These are phyloP conservation scores for Rhagonycha fulva DNA, from an alignment of 2,888 invertebrate species.

Conservation along the genomic window DNA sequence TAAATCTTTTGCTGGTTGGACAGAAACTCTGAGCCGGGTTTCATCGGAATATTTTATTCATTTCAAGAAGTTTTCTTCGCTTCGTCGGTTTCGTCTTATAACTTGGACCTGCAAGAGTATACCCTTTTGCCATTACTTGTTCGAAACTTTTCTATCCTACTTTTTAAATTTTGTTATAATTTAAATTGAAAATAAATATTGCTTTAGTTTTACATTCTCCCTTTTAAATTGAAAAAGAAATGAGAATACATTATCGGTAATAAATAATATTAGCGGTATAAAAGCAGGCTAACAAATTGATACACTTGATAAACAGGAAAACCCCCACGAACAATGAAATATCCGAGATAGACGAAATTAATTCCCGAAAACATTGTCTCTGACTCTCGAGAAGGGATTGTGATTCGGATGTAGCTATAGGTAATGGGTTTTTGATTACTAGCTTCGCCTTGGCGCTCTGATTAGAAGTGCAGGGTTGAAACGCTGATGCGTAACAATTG, in stretches of 20 bases:
- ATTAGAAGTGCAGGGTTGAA: slow-evolving; percentile 38
- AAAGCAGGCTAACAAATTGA: slow-evolving; percentile 36
- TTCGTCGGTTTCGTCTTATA: slow-evolving; percentile 29
- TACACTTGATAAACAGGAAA: slow-evolving; percentile 29
- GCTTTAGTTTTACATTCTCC: slow-evolving; percentile 13
- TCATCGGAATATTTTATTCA: slow-evolving; percentile 41
- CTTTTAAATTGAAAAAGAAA: background rate
- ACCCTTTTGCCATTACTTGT: slow-evolving; percentile 25
- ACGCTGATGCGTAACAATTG: slow-evolving; percentile 44
- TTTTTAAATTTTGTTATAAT: slow-evolving; percentile 17
- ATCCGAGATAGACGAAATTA: slow-evolving; percentile 34
- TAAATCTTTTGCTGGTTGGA: slow-evolving; percentile 38
- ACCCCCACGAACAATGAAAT: slow-evolving; percentile 31
- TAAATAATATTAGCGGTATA: slow-evolving; percentile 29
- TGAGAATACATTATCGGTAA: background rate
- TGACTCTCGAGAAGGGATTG: slow-evolving; percentile 25
- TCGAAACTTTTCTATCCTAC: slow-evolving; percentile 29
- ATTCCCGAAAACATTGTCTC: slow-evolving; percentile 34
- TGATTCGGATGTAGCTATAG: slow-evolving; percentile 34
- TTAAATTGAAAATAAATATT: slow-evolving; percentile 42
- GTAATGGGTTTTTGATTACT: slow-evolving; percentile 52
- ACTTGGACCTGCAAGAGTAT: slow-evolving; percentile 15
- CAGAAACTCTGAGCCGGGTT: slow-evolving; percentile 33
- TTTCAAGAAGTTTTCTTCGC: slow-evolving; percentile 39
- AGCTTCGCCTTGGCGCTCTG: slow-evolving; percentile 38